Percentiles rank a stretch among this genome's conserved stretches.
Evolutionary conservation across 2,888 invertebrate genomes (phyloP).

Genomic region (Caenorhabditis drosophilae): DNA sequence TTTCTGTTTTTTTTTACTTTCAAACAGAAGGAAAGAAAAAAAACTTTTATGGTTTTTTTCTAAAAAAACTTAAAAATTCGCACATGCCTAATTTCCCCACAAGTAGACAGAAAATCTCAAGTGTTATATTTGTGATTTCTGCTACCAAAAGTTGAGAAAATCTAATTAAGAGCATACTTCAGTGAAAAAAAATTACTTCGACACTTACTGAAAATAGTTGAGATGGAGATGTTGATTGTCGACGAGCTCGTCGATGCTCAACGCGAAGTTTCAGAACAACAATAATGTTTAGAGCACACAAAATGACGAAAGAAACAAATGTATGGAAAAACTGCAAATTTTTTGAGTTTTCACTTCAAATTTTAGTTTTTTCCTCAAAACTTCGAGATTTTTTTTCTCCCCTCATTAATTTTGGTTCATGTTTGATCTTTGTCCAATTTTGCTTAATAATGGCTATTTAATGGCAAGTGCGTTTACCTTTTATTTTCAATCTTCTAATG

Average conservation of each 20-base stretch:
- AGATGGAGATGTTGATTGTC: constrained; percentile 48
- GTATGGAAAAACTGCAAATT: constrained; percentile 55
- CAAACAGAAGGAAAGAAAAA: too few species aligned
- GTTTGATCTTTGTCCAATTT: background rate
- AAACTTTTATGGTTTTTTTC: too few species aligned
- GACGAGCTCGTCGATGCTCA: constrained; percentile 50
- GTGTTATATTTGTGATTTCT: too few species aligned
- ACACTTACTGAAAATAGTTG: constrained; percentile 38
- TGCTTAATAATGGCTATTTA: too few species aligned
- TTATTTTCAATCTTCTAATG: too few species aligned
- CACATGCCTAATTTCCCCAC: too few species aligned
- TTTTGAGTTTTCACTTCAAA: background rate
- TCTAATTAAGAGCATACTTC: background rate
- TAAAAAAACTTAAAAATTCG: too few species aligned
- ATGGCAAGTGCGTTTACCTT: too few species aligned
- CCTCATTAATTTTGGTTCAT: background rate
- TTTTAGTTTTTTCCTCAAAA: background rate
- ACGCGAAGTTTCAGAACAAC: constrained; percentile 50
- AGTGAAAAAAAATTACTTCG: too few species aligned
- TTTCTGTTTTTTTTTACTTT: background rate
- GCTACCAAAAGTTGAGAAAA: background rate
- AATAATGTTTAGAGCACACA: constrained; percentile 48
- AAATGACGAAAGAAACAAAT: constrained; percentile 55
- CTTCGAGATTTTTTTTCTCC: background rate
- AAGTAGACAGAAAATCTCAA: too few species aligned